Base-by-base conservation (phyloP, 2,888 invertebrate genomes). In the Eilema sororculum region DNA sequence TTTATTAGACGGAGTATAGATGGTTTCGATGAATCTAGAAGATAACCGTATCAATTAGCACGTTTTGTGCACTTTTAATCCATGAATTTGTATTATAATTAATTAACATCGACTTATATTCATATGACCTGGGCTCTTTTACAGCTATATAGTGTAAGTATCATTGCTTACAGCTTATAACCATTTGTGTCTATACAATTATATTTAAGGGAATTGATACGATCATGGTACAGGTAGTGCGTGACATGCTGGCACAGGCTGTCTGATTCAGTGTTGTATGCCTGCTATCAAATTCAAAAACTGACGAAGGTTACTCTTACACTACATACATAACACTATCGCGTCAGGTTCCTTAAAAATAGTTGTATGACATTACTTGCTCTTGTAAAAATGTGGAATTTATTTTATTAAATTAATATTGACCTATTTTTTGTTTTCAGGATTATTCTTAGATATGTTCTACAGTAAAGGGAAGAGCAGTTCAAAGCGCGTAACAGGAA, bases 391-490 rank as follows among this genome's bases (percentile, higher is more conserved):
- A 10, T 25, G 0, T 20, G 20, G 20, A 41, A 4, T 28, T 0
- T 28, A 24, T 24, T 2, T 37, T 16, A 25, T 0, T 22, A 16
- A 46, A 62, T 24, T 20, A 46, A 63, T 12, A 58, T n/a, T 37
- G 25, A 58, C 9, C 20, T 57, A 24, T 58, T 16, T 70, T 71
- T 96, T 96, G 30, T 96, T 87, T 92, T 77, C 96, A 84, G 98
- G 98, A 57, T 94, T 98, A 33, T 97, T 97, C 83, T 93, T 98
- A 56, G 98, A 98, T 86, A 97, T 97, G 85, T 92, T 97, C 81
- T 97, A 96, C 89, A 97, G 97, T 56, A 97, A 97, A 85, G 85
- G 91, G 33, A 94, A 89, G 78, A 73, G 73, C 6, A 73, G 81
- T 3, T 77, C 82, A 12, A 94, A 93, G 64, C 87, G 87, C 69